Percentiles rank a stretch among this genome's conserved stretches.
Conservation (phyloP, 2,797 vertebrate genomes). For the Acanthurus leucopareius region DNA sequence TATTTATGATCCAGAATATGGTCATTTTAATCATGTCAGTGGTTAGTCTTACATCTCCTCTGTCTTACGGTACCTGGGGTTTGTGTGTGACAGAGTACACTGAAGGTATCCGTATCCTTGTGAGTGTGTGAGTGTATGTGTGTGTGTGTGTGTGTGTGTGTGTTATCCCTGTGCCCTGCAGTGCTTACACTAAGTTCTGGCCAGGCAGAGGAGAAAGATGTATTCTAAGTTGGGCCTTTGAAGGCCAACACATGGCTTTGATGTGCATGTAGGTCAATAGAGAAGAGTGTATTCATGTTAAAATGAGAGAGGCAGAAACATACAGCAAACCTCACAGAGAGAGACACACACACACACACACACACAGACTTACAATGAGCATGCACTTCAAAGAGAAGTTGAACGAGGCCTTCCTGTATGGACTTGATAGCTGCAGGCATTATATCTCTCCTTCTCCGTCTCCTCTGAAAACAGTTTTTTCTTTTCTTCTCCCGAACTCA, state of each 20-base stretch:
- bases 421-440: slow-evolving; percentile 76
- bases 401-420: slow-evolving; percentile 81
- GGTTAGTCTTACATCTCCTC: too few species aligned
- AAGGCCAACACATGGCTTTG: slow-evolving; percentile 84
- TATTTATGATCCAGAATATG: not conserved
- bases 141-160: slow-evolving; percentile 38
- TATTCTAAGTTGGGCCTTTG: slow-evolving; percentile 83
- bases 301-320: slow-evolving; percentile 87
- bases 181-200: too few species aligned
- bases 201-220: slow-evolving; percentile 64
- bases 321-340: slow-evolving; percentile 76
- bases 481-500: slow-evolving; percentile 24
- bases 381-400: slow-evolving; percentile 81
- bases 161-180: slow-evolving; percentile 36
- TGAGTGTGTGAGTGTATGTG: slow-evolving; percentile 31
- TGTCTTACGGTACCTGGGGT: not conserved
- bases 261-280: slow-evolving; percentile 85
- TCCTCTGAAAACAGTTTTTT: slow-evolving; percentile 14
- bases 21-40: not conserved
- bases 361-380: slow-evolving; percentile 64
- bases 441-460: slow-evolving; percentile 43
- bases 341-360: slow-evolving; percentile 46
- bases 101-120: not conserved
- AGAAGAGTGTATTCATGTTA: slow-evolving; percentile 86
- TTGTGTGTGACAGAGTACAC: not conserved